These are phyloP conservation scores for Pollenia labialis DNA, from an alignment of 2,888 invertebrate genomes.

Conservation along the genomic window DNA sequence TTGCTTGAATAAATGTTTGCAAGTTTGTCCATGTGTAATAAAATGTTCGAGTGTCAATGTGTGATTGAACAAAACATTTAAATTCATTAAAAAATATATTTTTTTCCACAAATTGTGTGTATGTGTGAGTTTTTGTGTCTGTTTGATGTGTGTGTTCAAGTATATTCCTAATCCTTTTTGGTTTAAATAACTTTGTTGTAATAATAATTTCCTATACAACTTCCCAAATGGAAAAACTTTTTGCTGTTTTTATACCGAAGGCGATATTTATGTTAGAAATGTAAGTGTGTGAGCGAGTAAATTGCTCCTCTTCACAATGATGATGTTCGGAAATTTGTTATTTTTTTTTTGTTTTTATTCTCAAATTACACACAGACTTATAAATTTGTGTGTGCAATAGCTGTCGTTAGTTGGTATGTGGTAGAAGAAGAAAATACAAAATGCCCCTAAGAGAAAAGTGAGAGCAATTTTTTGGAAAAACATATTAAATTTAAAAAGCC, in stretches of 20 bases:
- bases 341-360: constrained; percentile 29
- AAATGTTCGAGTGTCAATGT: background rate
- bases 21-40: background rate
- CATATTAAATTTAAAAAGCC: constrained; percentile 62
- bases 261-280: background rate
- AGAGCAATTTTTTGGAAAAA: constrained; percentile 40
- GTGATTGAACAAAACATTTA: constrained; percentile 56
- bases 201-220: constrained; percentile 67
- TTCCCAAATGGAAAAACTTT: constrained; percentile 67
- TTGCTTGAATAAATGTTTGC: constrained; percentile 17
- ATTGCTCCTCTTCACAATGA: constrained; percentile 1
- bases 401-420: too few species aligned
- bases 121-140: background rate
- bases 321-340: constrained; percentile 13
- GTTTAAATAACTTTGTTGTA: constrained; percentile 59
- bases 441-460: constrained; percentile 46
- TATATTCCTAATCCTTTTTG: constrained; percentile 53
- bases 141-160: background rate
- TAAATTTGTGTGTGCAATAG: too few species aligned
- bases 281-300: background rate
- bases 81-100: constrained; percentile 52
- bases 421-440: constrained; percentile 13
- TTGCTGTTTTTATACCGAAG: constrained; percentile 13
- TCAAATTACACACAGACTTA: background rate
- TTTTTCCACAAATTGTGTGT: background rate